Base-by-base conservation (phyloP, 2,888 invertebrate species). In the Chymomyza amoena region DNA sequence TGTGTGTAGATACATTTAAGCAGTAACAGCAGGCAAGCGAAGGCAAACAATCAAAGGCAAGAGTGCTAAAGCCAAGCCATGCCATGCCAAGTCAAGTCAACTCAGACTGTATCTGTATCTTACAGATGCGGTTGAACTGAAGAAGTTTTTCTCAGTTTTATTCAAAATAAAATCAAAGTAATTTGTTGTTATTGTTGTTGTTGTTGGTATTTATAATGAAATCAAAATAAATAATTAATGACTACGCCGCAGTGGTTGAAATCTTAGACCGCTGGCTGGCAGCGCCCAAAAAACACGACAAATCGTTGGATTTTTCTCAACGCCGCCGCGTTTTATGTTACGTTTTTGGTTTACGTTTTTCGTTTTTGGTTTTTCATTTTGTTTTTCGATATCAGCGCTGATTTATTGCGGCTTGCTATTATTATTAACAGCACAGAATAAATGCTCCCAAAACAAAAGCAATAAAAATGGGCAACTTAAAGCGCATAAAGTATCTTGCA, bases 171-270 rank as follows among this genome's bases (percentile, higher is more conserved):
- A 69, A 71, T 75, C 69, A 68, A 75, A 72, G 60, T 64, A 75
- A 69, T 72, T 69, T 72, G 64, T 72, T 67, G 60, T 62, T 45
- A 60, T 60, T 52, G 54, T 54, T 60, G 63, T 56, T 70, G 54
- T 7, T 6, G 56, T 45, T 52, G 56, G 16, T 61, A 77, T 74
- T 77, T 69, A 69, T 54, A 77, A 68, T 64, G 63, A 74, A 74
- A 74, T 69, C 71, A 64, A 75, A 77, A 68, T 61, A 77, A 72
- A 77, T 77, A 77, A 75, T 77, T 71, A 70, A 69, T 69, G 68
- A 77, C 68, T 75, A 69, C 59, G 64, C 69, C 74, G 69, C 77
- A 7, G 51, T 16, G 64, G 39, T 54, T 73, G 72, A 65, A 68
- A 73, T 65, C 54, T n/a, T 64, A 70, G 57, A 52, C 18, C 20